Evolutionary conservation across 2,797 vertebrate genomes (phyloP), one percentile per base, ranked within the genome.

Genomic region (Odontamblyopus rebecca): DNA sequence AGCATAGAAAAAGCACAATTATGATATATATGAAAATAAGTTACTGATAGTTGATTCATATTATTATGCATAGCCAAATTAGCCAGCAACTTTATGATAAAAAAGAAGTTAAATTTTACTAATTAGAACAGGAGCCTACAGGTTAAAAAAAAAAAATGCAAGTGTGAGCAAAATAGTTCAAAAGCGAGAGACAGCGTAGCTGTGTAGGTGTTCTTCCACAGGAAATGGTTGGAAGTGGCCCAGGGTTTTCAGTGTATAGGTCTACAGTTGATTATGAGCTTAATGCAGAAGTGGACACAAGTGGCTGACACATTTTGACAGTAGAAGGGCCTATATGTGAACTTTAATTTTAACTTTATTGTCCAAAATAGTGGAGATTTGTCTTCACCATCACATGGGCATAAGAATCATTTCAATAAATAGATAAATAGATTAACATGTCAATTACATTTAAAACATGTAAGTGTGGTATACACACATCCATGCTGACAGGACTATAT

Each of bases 191-290:
- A 64, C 13, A 38, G 26, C 50, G 26, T 16, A 19, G 27, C 26
- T 50, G 51, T 38, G 13, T 73, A 66, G n/a, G 41, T 23, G 6
- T n/a, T 65, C 50, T 66, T 78, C 27, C 35, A 79, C 77, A 82
- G 84, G 71, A 86, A 81, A 77, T 77, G 59, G 50, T 54, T 69
- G 13, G n/a, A 70, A 57, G 68, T 61, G 64, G 26, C 71, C 26
- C 67, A 68, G 61, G 18, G 12, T 78, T 69, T 38, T 27, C 18
- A 63, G 19, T 29, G 16, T 51, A 23, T 59, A 7, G 32, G 61
- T 18, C 23, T 23, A 64, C 15, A 61, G 53, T 4, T 76, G 48
- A 75, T 60, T 57, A n/a, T 68, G 27, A 30, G 1, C 19, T 27
- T 70, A 19, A 35, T 15, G 65, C 50, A 67, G 15, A n/a, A 18